Percentiles rank a stretch among this genome's conserved stretches.
These are phyloP conservation scores for Acrocyrtus sp. DNA, from an alignment of 2,888 invertebrate genomes.

Conservation along the genomic window DNA sequence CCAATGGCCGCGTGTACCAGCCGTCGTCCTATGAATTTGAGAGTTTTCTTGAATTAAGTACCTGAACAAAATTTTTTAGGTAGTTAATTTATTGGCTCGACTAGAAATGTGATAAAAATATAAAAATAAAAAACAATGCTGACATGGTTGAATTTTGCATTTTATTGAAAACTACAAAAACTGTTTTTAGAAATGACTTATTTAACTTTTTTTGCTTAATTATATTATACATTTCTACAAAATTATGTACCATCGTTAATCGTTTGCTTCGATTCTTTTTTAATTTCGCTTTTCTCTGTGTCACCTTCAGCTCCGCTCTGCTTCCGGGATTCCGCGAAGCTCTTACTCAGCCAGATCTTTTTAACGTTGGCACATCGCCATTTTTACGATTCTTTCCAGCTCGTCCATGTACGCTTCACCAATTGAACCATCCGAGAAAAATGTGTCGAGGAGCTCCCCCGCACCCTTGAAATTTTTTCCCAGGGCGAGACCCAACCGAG, in stretches of 20 bases:
- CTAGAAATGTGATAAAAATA: too few species aligned
- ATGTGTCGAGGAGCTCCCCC: constrained; percentile 20
- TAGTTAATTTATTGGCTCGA: too few species aligned
- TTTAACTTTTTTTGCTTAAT: too few species aligned
- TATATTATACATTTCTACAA: too few species aligned
- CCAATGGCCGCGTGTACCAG: constrained; percentile 14
- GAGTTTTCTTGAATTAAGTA: too few species aligned
- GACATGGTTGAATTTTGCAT: too few species aligned
- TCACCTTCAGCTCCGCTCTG: constrained; percentile 13
- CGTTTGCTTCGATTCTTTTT: too few species aligned
- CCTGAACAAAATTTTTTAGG: too few species aligned
- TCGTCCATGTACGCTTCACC: constrained; percentile 38
- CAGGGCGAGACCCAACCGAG: constrained; percentile 25
- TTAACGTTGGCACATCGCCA: constrained; percentile 45
- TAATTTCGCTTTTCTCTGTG: background rate
- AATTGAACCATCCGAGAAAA: constrained; percentile 19
- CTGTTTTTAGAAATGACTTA: too few species aligned
- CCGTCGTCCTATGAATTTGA: constrained; percentile 21
- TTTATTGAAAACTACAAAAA: too few species aligned
- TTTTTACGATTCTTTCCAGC: constrained; percentile 40
- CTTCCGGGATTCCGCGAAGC: background rate
- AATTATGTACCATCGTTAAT: too few species aligned
- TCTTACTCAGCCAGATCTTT: constrained; percentile 16
- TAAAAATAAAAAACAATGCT: too few species aligned
- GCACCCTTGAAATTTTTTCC: constrained; percentile 37